Evolutionary conservation across 2,797 vertebrate species (phyloP).

Genomic region (Acropternis orthonyx): DNA sequence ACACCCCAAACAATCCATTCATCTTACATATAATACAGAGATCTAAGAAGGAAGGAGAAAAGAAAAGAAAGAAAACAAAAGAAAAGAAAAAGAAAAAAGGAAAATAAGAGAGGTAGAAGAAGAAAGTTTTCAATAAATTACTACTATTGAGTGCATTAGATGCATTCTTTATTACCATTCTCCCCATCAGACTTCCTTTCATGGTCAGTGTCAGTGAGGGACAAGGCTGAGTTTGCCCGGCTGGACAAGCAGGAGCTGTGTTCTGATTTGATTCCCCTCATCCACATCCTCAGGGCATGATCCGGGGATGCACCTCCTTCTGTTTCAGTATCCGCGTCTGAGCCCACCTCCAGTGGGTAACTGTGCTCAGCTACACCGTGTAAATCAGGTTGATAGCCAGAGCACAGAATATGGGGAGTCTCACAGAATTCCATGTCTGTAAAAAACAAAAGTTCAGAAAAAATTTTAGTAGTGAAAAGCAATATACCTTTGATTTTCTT

Average conservation of each 20-base stretch:
- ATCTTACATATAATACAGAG: neutral
- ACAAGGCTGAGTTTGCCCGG: conserved; percentile 93
- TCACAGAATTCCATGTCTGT: conserved; percentile 92
- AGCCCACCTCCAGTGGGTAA: conserved; percentile 88
- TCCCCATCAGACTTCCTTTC: conserved; percentile 96
- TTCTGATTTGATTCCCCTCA: conserved; percentile 93
- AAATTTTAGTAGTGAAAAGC: neutral
- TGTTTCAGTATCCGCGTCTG: conserved; percentile 91
- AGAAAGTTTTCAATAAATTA: neutral
- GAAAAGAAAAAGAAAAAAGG: too few species aligned
- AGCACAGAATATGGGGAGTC: conserved; percentile 83
- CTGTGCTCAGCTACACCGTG: conserved; percentile 80
- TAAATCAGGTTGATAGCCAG: conserved; percentile 85
- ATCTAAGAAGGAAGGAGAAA: neutral
- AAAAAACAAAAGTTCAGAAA: conserved; percentile 26
- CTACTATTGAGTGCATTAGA: neutral
- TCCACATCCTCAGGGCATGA: conserved; percentile 93
- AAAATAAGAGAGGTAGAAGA: neutral
- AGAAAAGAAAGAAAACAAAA: neutral
- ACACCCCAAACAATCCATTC: neutral
- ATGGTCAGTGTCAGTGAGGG: conserved; percentile 96
- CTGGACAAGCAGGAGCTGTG: conserved; percentile 96
- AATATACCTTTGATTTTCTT: neutral
- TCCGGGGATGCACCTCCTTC: conserved; percentile 90
- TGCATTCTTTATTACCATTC: conserved; percentile 83